Conservation (phyloP, 2,797 vertebrate genomes). For the Apodemus agrarius region DNA sequence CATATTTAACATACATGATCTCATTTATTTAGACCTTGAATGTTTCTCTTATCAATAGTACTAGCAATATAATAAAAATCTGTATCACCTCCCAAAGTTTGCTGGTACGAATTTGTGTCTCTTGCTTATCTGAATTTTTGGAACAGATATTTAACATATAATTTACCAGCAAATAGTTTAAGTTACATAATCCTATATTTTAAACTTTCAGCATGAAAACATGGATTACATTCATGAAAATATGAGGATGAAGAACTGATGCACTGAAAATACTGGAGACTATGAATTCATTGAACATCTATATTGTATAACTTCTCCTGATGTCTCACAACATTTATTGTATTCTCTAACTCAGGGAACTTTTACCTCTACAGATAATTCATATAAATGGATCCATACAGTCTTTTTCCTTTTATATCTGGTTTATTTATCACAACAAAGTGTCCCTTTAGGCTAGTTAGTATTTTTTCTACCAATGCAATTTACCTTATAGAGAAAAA, state of each 20-base stretch:
- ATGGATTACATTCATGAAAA: neutral
- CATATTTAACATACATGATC: neutral
- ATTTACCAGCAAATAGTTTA: neutral
- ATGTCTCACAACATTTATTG: neutral
- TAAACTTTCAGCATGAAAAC: neutral
- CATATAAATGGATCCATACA: neutral
- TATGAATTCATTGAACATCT: neutral
- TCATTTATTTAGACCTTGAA: neutral
- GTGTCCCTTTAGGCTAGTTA: no score
- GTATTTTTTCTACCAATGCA: neutral
- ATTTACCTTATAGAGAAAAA: neutral
- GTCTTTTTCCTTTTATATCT: neutral
- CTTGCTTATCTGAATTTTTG: neutral
- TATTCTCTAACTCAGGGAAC: neutral
- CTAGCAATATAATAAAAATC: neutral
- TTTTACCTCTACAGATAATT: neutral
- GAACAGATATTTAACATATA: neutral
- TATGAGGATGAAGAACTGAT: neutral
- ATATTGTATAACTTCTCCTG: no score
- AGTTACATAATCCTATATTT: neutral
- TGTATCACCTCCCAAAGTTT: neutral
- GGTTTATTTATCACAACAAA: neutral
- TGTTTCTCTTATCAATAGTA: neutral
- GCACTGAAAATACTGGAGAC: neutral
- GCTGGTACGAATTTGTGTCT: neutral